Base-by-base conservation (phyloP, 2,797 vertebrate genomes). In the Australoheros facetus region DNA sequence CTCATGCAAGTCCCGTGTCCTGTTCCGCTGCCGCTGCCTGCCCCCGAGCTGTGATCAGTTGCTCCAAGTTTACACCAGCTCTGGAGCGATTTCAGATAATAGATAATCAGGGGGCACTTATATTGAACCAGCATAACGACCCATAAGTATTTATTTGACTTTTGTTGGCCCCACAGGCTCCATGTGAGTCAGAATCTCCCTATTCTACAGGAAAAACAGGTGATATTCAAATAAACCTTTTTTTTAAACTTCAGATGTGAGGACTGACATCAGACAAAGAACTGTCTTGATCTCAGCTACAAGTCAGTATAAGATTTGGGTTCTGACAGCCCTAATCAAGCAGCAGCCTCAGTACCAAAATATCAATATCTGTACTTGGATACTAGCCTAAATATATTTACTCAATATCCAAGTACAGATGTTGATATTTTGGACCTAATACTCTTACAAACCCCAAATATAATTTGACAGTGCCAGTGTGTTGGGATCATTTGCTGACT, bases 401-500 rank as follows among this genome's bases (percentile, higher is more conserved):
- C 13, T 10, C 30, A 56, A 17, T 19, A 57, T 59, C 21, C 16
- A 21, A 34, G 71, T 1, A 21, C 42, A 79, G 21, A 74, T 72
- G 17, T 19, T 60, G 3, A 62, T 72, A 71, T 57, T 77, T 48
- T 80, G 28, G 75, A 39, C 26, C 37, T 71, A 71, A 80, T 58
- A 81, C 72, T 54, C 11, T 54, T 53, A 56, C 54, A 71, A 23
- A 42, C 37, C 79, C n/a, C 62, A 56, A 78, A 70, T 53, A 80
- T 73, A 78, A 56, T 34, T 55, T 79, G 66, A 79, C 28, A 4
- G 13, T 78, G 23, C 51, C 13, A 5, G 58, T 73, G 69, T 81
- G 70, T 69, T 73, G 21, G 28, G 48, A 66, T 85, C 13, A 88
- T 78, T 80, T 87, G 77, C 81, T 83, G 85, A 83, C 71, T 85